Percentiles rank a stretch among this genome's conserved stretches.
phyloP scores from a whole-genome alignment of 2,888 invertebrate species.

The Eupithecia tripunctaria region DNA sequence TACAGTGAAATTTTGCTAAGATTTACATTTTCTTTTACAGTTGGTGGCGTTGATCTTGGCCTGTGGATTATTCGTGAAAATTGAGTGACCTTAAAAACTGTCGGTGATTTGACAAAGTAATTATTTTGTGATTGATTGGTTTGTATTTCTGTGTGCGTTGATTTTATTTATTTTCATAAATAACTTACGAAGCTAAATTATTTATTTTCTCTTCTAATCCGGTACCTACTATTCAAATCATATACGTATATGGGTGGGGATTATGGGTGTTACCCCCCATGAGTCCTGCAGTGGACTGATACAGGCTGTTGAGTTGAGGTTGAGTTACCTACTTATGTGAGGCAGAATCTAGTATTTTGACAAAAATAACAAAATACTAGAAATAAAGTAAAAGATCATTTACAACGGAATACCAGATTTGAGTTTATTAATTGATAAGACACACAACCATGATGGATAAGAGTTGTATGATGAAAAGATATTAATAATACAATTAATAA shows the following conservation, averaged over 20 bases:
- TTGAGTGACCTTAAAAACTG: conserved; percentile 82
- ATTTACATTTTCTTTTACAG: conserved; percentile 74
- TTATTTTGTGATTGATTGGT: conserved; percentile 39
- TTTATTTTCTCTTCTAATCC: not conserved
- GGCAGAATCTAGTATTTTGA: no score
- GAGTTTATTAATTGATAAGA: no score
- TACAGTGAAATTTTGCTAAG: no score
- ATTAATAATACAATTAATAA: not conserved
- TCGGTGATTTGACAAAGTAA: conserved; percentile 36
- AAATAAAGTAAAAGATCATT: not conserved
- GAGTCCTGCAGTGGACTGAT: no score
- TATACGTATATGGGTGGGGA: no score
- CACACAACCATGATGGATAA: no score
- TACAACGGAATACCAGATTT: no score
- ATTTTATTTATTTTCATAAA: conserved; percentile 22
- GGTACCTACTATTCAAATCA: no score
- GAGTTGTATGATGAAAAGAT: no score
- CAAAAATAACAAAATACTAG: not conserved
- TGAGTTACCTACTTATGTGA: no score
- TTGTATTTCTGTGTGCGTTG: conserved; percentile 37
- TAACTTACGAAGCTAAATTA: not conserved
- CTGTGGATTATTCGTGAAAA: conserved; percentile 93
- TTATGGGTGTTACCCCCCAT: no score
- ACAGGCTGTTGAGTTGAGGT: no score
- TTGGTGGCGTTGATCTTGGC: conserved; percentile 93